Percentiles rank a stretch among this genome's conserved stretches.
These are phyloP conservation scores for Melanotaenia parkinsoni DNA, from an alignment of 2,797 vertebrate genomes.

Conservation along the genomic window DNA sequence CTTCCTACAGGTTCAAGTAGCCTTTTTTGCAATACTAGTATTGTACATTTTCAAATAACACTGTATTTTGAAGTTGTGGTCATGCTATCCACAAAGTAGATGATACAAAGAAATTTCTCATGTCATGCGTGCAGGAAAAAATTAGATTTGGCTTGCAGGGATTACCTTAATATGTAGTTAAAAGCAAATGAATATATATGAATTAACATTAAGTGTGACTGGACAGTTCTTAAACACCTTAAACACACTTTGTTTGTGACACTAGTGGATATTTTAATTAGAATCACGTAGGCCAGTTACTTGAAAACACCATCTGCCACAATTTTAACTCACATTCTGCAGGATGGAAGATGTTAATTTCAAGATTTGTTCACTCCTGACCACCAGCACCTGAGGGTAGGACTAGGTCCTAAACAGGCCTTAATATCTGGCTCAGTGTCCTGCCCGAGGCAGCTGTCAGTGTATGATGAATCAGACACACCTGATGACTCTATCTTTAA, in stretches of 20 bases:
- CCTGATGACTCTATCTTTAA: slow-evolving; percentile 93
- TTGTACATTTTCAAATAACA: too few relatives aligned
- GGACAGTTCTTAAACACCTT: neutral
- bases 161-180: too few relatives aligned
- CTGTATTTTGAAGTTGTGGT: too few relatives aligned
- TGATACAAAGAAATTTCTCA: neutral
- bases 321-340: slow-evolving; percentile 19
- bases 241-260: slow-evolving; percentile 4
- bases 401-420: slow-evolving; percentile 77
- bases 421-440: slow-evolving; percentile 81
- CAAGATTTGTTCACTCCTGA: slow-evolving; percentile 59
- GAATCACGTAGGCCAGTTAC: neutral
- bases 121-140: too few relatives aligned
- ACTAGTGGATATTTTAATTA: slow-evolving; percentile 12
- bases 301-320: slow-evolving; percentile 21
- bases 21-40: too few relatives aligned
- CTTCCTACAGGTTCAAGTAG: too few relatives aligned
- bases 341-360: slow-evolving; percentile 36
- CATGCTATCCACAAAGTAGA: neutral
- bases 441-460: slow-evolving; percentile 88
- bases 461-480: slow-evolving; percentile 88
- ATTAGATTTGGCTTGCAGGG: too few relatives aligned
- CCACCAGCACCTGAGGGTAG: slow-evolving; percentile 65
- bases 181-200: too few relatives aligned
- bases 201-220: too few relatives aligned